These are phyloP conservation scores for mouse (Mus musculus) DNA, from an alignment of 2,113 vertebrate species.

Conservation along the genomic window DNA sequence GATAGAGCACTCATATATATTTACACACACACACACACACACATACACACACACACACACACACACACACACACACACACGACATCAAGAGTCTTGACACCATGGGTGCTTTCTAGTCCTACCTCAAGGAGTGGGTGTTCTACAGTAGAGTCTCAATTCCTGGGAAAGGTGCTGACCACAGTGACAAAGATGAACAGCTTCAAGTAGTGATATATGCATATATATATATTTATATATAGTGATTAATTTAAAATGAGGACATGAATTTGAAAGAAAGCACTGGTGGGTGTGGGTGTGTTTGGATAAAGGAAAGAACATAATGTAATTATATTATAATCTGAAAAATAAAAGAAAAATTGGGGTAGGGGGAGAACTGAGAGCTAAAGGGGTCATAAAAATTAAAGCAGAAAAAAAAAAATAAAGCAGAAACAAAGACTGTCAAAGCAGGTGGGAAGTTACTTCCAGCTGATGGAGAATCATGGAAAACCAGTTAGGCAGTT, in stretches of 20 bases:
- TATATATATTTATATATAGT: background rate
- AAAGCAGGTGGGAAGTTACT: slow-evolving; percentile 87
- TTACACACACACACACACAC: no score
- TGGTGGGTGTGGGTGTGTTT: no score
- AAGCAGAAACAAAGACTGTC: background rate
- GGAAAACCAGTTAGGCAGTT: slow-evolving; percentile 94
- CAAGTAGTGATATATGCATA: background rate
- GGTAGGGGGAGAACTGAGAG: background rate
- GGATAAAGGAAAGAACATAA: background rate
- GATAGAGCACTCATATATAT: no score
- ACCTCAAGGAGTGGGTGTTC: background rate
- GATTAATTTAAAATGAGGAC: no score
- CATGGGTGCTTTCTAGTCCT: background rate
- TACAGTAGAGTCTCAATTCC: background rate
- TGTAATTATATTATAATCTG: background rate
- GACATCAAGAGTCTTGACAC: background rate
- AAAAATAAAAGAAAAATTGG: background rate
- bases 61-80: background rate
- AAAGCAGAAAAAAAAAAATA: background rate
- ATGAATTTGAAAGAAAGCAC: background rate
- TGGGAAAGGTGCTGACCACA: background rate
- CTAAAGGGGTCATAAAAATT: background rate
- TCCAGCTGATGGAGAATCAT: slow-evolving; percentile 92
- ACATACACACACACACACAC: no score
- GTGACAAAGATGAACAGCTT: background rate